phyloP scores from a whole-genome alignment of 2,113 vertebrate species.

The Planiliza haematocheilus region DNA sequence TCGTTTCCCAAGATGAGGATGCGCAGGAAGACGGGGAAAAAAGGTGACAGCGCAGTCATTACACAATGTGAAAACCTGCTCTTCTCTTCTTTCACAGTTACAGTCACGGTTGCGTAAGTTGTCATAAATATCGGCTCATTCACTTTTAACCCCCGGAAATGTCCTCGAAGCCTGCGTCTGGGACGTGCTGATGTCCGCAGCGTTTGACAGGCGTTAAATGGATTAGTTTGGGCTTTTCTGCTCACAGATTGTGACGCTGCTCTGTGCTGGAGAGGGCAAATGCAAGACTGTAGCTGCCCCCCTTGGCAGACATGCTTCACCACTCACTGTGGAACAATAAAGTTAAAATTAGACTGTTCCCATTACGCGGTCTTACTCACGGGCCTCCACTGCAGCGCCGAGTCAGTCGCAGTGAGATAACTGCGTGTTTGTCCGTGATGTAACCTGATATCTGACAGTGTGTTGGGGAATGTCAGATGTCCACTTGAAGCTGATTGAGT shows the following conservation, averaged over 20 bases:
- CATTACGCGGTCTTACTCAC: conserved; percentile 54
- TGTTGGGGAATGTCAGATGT: conserved; percentile 78
- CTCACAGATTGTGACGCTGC: neutral
- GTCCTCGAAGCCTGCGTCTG: neutral
- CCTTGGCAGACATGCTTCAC: conserved; percentile 45
- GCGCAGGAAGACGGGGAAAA: conserved; percentile 87
- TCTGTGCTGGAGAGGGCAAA: conserved; percentile 25
- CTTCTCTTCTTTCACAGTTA: neutral
- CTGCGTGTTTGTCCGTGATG: conserved; percentile 72
- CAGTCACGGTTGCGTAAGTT: neutral
- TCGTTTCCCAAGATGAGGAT: conserved; percentile 98
- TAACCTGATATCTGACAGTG: conserved; percentile 80
- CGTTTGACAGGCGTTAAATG: conserved; percentile 1
- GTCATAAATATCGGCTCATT: neutral
- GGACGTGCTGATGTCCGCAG: conserved; percentile 1
- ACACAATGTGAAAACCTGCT: neutral
- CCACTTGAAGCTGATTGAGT: conserved; percentile 59
- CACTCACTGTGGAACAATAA: conserved; percentile 53
- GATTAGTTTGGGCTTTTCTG: neutral
- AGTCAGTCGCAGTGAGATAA: conserved; percentile 50
- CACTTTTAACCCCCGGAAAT: conserved; percentile 3
- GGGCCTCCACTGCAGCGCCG: conserved; percentile 38
- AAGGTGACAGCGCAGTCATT: conserved; percentile 85
- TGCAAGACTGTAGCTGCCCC: conserved; percentile 3
- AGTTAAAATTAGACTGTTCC: conserved; percentile 73